These are phyloP conservation scores for Plutomurus gul DNA, from an alignment of 1,140 invertebrate species.

Conservation along the genomic window DNA sequence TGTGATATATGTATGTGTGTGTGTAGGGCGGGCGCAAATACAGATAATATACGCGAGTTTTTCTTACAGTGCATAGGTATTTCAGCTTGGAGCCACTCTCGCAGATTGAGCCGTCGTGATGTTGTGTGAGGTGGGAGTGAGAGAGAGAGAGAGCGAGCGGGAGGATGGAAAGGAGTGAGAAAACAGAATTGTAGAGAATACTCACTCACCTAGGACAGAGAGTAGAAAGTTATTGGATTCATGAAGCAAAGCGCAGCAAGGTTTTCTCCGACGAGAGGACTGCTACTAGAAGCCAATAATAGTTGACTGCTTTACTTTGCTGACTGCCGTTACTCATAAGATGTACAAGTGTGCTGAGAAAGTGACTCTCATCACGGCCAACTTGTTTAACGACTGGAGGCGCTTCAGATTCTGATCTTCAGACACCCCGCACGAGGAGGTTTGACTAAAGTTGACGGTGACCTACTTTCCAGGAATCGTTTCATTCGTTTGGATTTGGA, in stretches of 20 bases:
- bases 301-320: neutral
- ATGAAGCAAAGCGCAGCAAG: neutral
- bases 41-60: no score
- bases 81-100: neutral
- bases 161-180: neutral
- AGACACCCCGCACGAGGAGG: neutral
- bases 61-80: neutral
- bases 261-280: no score
- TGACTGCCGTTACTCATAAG: neutral
- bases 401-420: neutral
- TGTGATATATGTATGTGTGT: no score
- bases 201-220: no score
- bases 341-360: neutral
- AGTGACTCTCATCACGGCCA: neutral
- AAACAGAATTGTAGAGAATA: no score
- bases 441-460: slow-evolving; percentile 23
- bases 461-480: slow-evolving; percentile 3
- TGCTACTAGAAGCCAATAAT: neutral
- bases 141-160: neutral
- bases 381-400: neutral
- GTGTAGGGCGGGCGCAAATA: no score
- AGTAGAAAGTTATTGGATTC: neutral
- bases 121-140: neutral
- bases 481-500: slow-evolving; percentile 12
- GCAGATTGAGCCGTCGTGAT: neutral